These are phyloP conservation scores for Synanceia verrucosa DNA, from an alignment of 2,797 vertebrate genomes.

Conservation along the genomic window DNA sequence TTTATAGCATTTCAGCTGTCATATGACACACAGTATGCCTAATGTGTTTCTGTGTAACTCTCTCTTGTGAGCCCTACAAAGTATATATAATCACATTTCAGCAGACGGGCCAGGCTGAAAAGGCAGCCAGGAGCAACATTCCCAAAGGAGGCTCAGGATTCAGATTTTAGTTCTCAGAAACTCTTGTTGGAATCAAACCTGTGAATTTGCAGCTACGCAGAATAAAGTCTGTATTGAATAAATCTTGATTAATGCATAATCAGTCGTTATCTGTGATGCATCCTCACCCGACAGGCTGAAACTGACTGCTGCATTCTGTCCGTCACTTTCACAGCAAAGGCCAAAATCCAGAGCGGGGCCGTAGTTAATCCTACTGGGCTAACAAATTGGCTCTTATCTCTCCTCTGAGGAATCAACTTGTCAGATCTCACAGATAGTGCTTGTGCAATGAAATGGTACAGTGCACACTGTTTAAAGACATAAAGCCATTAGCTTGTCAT, in stretches of 20 bases:
- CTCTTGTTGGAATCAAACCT: slow-evolving; percentile 15
- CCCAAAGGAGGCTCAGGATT: slow-evolving; percentile 39
- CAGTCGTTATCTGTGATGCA: slow-evolving; percentile 9
- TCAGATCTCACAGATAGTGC: slow-evolving; percentile 69
- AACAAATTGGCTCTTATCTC: slow-evolving; percentile 69
- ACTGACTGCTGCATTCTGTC: slow-evolving; percentile 64
- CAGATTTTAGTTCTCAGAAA: slow-evolving; percentile 23
- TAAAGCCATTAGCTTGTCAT: slow-evolving; percentile 67
- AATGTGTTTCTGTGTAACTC: slow-evolving; percentile 57
- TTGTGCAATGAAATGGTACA: slow-evolving; percentile 56
- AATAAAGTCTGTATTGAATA: slow-evolving; percentile 15
- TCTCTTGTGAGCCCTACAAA: slow-evolving; percentile 33
- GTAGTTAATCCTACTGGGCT: slow-evolving; percentile 60
- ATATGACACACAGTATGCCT: slow-evolving; percentile 46
- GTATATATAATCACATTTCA: slow-evolving; percentile 62
- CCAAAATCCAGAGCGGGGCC: slow-evolving; percentile 43
- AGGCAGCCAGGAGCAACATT: slow-evolving; percentile 47
- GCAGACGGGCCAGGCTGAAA: slow-evolving; percentile 11
- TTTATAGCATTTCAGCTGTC: slow-evolving; percentile 41
- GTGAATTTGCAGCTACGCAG: background rate
- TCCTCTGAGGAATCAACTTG: slow-evolving; percentile 68
- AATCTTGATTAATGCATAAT: slow-evolving; percentile 33
- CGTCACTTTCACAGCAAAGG: slow-evolving; percentile 37
- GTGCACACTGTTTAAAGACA: slow-evolving; percentile 59
- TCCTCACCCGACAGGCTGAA: slow-evolving; percentile 22